Evolutionary conservation across 2,797 vertebrate genomes (phyloP).

Genomic region (Intellagama lesueurii): DNA sequence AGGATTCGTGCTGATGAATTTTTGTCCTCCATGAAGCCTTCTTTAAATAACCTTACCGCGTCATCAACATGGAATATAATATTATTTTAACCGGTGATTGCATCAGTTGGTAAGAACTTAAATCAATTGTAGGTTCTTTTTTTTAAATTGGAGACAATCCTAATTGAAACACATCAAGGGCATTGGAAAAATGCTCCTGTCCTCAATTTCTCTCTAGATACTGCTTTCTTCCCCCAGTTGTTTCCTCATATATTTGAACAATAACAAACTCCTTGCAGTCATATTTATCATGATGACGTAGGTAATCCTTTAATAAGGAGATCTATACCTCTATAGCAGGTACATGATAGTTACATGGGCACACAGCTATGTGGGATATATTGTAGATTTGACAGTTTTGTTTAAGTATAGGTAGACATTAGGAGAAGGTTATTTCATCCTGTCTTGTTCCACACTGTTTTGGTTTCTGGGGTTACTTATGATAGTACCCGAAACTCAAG

Average conservation of each 20-base stretch:
- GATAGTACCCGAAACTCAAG: not conserved
- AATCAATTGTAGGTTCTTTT: not conserved
- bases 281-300: not conserved
- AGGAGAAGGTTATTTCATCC: not conserved
- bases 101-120: not conserved
- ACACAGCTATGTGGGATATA: not conserved
- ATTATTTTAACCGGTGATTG: not conserved
- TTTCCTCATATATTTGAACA: not conserved
- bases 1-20: no score
- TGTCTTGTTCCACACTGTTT: not conserved
- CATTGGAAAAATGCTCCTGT: not conserved
- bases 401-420: not conserved
- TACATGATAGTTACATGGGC: no score
- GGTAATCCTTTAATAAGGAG: not conserved
- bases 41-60: not conserved
- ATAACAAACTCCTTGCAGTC: not conserved
- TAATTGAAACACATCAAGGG: not conserved
- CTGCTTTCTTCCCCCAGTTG: not conserved
- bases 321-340: not conserved
- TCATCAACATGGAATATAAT: not conserved
- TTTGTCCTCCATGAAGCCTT: not conserved
- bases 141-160: not conserved
- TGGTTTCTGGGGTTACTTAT: not conserved
- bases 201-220: not conserved
- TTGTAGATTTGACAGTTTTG: not conserved